Percentiles rank a stretch among this genome's conserved stretches.
Evolutionary conservation across 2,888 invertebrate species (phyloP).

Genomic region (Steinernema hermaphroditum): DNA sequence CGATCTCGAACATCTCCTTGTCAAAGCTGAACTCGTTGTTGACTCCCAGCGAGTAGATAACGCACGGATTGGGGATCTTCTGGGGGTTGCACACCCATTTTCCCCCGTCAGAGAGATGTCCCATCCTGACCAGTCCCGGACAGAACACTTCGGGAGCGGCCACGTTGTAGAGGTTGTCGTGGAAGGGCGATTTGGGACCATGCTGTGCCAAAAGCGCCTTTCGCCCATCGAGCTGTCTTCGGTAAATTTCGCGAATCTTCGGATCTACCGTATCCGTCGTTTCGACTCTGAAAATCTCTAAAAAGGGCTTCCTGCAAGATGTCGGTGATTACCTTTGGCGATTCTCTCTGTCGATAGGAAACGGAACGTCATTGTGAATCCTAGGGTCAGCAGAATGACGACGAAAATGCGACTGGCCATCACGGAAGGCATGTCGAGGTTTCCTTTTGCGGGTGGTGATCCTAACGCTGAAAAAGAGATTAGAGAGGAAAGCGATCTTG

Average conservation of each 20-base stretch:
- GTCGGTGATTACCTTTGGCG: no score
- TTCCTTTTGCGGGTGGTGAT: no score
- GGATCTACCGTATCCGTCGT: background rate
- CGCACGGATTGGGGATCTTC: conserved; percentile 10
- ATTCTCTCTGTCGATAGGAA: no score
- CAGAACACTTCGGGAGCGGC: conserved; percentile 29
- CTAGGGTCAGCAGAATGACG: no score
- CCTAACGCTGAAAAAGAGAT: no score
- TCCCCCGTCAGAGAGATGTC: conserved; percentile 27
- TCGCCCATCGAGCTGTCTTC: background rate
- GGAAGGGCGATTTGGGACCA: no score
- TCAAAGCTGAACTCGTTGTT: conserved; percentile 33
- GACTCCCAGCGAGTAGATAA: conserved; percentile 31
- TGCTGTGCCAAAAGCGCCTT: background rate
- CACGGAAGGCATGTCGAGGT: no score
- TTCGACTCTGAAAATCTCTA: no score
- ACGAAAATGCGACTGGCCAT: no score
- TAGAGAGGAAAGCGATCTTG: no score
- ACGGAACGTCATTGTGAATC: no score
- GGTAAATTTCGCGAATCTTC: background rate
- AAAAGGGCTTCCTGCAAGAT: no score
- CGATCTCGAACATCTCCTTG: background rate
- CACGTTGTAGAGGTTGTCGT: background rate
- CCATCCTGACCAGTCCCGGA: conserved; percentile 27
- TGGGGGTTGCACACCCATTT: conserved; percentile 34